Evolutionary conservation across 64 coral and sea anemone genomes (phyloP).

Genomic region (Actinia tenebrosa): DNA sequence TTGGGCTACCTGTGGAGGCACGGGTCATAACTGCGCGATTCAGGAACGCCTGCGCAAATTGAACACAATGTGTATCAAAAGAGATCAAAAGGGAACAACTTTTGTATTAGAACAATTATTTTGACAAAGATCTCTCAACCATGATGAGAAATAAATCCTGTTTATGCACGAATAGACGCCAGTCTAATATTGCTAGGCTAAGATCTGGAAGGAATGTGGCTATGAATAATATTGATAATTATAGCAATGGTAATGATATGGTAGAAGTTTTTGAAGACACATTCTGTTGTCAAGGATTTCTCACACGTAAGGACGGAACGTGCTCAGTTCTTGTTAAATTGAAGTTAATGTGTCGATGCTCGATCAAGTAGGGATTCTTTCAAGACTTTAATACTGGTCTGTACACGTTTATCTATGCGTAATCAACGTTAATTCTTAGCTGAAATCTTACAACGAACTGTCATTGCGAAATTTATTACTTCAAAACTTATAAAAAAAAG

Average conservation of each 20-base stretch:
- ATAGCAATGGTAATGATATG: not conserved
- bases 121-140: not conserved
- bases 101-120: not conserved
- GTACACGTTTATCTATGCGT: not conserved
- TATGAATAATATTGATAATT: not conserved
- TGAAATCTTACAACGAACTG: not conserved
- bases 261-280: not conserved
- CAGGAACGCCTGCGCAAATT: not conserved
- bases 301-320: not conserved
- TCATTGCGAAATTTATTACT: too few species aligned
- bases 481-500: too few species aligned
- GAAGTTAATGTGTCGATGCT: not conserved
- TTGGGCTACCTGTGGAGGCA: too few species aligned
- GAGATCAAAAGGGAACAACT: not conserved
- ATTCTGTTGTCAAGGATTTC: not conserved
- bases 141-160: not conserved
- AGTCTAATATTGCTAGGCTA: not conserved
- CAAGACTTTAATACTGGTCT: not conserved
- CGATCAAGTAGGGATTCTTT: not conserved
- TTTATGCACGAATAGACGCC: not conserved
- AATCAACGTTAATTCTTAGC: not conserved
- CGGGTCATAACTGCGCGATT: not conserved
- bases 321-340: not conserved
- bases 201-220: not conserved
- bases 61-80: not conserved